phyloP scores from a whole-genome alignment of 2,113 vertebrate genomes.

The Pangasianodon gigas region DNA sequence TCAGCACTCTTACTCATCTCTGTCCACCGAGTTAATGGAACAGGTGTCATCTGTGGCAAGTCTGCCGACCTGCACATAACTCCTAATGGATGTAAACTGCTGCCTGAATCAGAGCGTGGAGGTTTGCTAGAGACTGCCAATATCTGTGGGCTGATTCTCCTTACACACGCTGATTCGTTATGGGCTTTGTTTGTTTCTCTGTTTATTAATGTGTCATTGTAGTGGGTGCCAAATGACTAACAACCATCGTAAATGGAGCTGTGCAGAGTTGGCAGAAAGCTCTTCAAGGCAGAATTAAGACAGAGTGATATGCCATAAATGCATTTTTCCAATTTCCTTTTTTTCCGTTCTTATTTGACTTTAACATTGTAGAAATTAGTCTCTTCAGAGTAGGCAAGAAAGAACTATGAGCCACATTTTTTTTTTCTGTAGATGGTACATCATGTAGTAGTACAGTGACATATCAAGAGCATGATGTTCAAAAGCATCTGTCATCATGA shows the following conservation, averaged over 20 bases:
- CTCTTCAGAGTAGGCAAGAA: neutral
- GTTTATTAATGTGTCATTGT: slow-evolving; percentile 53
- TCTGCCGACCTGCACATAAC: slow-evolving; percentile 2
- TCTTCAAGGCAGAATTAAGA: slow-evolving; percentile 36
- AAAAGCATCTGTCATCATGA: slow-evolving; percentile 9
- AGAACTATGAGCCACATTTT: neutral
- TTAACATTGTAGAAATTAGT: neutral
- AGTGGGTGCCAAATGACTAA: slow-evolving; percentile 50
- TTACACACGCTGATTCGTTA: slow-evolving; percentile 44
- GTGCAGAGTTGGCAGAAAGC: slow-evolving; percentile 38
- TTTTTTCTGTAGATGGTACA: neutral
- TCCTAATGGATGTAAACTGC: slow-evolving; percentile 40
- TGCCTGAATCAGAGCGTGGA: slow-evolving; percentile 39
- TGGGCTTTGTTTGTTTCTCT: slow-evolving; percentile 43
- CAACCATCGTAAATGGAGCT: slow-evolving; percentile 47
- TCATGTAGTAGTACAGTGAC: neutral
- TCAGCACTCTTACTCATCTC: slow-evolving; percentile 8
- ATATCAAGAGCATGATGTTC: neutral
- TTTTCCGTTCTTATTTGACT: neutral
- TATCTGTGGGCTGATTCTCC: slow-evolving; percentile 40
- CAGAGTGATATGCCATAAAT: slow-evolving; percentile 14
- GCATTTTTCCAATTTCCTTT: neutral
- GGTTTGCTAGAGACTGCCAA: slow-evolving; percentile 37
- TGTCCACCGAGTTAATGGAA: slow-evolving; percentile 27
- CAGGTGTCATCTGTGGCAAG: slow-evolving; percentile 13